These are phyloP conservation scores for Tupiocoris notatus DNA, from an alignment of 2,888 invertebrate genomes.

Conservation along the genomic window DNA sequence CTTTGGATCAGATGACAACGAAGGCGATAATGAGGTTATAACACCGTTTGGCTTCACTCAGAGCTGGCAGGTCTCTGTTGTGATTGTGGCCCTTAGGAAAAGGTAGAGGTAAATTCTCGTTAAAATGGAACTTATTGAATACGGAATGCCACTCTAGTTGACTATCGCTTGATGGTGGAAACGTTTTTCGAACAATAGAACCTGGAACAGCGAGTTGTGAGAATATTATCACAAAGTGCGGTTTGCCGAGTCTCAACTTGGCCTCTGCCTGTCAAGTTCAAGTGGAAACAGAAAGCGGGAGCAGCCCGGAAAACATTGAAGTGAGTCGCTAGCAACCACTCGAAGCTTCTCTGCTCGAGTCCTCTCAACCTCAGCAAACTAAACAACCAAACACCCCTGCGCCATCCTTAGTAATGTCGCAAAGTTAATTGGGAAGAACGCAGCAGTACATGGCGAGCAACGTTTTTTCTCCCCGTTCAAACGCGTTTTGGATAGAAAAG, in stretches of 20 bases:
- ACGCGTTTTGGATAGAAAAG: slow-evolving; percentile 1
- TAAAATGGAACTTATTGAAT: neutral
- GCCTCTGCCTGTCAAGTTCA: neutral
- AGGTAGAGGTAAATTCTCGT: neutral
- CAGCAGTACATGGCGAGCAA: neutral
- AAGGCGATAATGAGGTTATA: neutral
- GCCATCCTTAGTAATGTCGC: neutral
- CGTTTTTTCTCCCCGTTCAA: neutral
- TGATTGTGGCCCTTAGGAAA: neutral
- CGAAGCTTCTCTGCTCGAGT: neutral
- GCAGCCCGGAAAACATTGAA: neutral
- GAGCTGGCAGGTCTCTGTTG: neutral
- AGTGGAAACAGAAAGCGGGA: neutral
- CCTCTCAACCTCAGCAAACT: neutral
- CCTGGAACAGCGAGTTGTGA: neutral
- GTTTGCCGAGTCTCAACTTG: neutral
- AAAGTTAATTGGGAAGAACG: slow-evolving; percentile 8
- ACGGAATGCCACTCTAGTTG: too few species aligned
- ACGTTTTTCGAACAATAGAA: neutral
- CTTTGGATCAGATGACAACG: neutral
- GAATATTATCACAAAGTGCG: neutral
- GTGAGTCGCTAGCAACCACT: neutral
- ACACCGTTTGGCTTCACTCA: neutral
- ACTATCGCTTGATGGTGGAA: neutral
- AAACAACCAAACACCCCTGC: neutral